Evolutionary conservation across 2,797 vertebrate species (phyloP), one percentile per base, ranked within the genome.

Genomic region (Orientallactaga sibirica): DNA sequence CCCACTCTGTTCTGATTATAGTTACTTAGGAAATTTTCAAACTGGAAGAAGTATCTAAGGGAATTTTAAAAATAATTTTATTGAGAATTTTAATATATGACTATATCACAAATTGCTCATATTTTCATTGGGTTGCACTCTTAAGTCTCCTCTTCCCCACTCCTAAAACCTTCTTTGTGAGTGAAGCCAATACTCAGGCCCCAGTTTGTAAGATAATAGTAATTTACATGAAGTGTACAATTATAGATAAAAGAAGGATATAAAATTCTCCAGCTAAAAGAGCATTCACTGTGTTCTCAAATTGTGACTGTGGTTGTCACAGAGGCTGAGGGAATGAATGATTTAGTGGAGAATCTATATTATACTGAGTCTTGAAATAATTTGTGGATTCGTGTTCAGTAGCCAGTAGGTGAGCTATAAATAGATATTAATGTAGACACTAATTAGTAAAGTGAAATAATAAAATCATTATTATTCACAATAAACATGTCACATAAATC

Each of bases 391-490:
- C 58, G 27, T 64, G 52, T 43, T 87, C 79, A 74, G 48, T n/a
- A 77, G 20, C 41, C 58, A 62, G 12, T n/a, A 37, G 7, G 8
- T 20, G 43, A 84, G 12, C 68, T 43, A 55, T n/a, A 66, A 81
- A 33, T 52, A 12, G 24, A 24, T 64, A 76, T 12, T 70, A 67
- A 81, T 27, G 29, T 33, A 14, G 24, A 25, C 62, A 20, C 7
- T 86, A 68, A 64, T 78, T 61, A 76, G 48, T 81, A 55, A 86
- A 81, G 29, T 67, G 27, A 91, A 64, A 74, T 71, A 33, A 79
- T 7, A 22, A 81, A 88, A 90, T 86, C 14, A 10, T 41, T 66
- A 24, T 15, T 81, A 14, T 27, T 92, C 29, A 75, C 58, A 62
- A 58, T 37, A 81, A 87, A 74, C 19, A 2, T 52, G 24, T 48